These are phyloP conservation scores for Antheraea assamensis DNA, from an alignment of 2,888 invertebrate species.

Conservation along the genomic window DNA sequence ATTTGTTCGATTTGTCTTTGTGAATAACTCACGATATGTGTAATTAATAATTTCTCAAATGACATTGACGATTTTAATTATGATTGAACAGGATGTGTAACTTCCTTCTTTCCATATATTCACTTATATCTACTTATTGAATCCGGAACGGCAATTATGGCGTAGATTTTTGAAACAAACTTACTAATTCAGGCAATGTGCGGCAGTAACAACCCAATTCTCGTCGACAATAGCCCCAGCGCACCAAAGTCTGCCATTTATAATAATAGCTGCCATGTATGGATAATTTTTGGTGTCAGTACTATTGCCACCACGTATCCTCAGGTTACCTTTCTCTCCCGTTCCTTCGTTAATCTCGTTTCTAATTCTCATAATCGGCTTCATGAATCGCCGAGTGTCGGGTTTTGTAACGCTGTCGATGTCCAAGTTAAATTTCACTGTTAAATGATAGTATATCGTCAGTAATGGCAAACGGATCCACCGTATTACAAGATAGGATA, in stretches of 20 bases:
- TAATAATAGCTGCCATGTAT: constrained; percentile 71
- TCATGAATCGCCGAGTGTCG: constrained; percentile 35
- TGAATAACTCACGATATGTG: no score
- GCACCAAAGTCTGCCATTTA: constrained; percentile 72
- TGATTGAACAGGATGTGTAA: no score
- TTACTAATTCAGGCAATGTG: constrained; percentile 76
- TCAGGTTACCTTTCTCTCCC: constrained; percentile 31
- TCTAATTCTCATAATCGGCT: constrained; percentile 43
- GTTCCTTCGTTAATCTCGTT: constrained; percentile 42
- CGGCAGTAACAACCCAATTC: constrained; percentile 74
- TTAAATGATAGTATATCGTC: background rate
- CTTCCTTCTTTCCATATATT: no score
- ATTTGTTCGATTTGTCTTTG: no score
- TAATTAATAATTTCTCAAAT: no score
- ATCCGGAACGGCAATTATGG: background rate
- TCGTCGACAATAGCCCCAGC: constrained; percentile 70
- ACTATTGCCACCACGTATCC: constrained; percentile 55
- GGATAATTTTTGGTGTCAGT: constrained; percentile 65
- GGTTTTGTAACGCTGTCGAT: constrained; percentile 20
- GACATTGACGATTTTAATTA: no score
- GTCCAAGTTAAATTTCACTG: constrained; percentile 41
- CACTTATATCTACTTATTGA: no score
- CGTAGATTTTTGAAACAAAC: constrained; percentile 32
- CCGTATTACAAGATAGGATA: no score
- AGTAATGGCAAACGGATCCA: background rate